These are phyloP conservation scores for Pachycephala philippinensis DNA, from an alignment of 2,113 vertebrate genomes.

Conservation along the genomic window DNA sequence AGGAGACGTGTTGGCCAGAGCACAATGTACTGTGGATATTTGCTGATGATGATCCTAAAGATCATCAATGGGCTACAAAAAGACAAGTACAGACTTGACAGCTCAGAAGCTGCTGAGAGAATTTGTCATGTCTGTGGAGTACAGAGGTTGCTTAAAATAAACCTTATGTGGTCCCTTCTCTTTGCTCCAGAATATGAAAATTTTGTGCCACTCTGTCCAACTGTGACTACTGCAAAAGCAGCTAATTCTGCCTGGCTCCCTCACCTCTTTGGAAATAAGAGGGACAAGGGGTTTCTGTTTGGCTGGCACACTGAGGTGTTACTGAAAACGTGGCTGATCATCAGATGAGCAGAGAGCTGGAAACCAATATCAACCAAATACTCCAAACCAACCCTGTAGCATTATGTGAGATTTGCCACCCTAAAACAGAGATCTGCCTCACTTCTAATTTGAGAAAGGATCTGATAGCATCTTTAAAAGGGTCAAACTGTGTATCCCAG, in stretches of 20 bases:
- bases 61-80: neutral
- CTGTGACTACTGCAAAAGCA: neutral
- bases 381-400: neutral
- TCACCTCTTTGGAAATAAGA: neutral
- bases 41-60: neutral
- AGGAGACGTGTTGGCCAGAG: neutral
- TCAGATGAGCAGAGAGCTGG: neutral
- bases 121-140: neutral
- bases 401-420: fast-evolving
- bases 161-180: neutral
- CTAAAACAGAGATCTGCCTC: neutral
- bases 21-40: neutral
- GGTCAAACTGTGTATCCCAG: neutral
- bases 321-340: fast-evolving
- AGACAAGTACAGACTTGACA: constrained; percentile 3
- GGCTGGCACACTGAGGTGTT: neutral
- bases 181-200: neutral
- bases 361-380: neutral
- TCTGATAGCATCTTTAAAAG: neutral
- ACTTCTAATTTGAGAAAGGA: neutral
- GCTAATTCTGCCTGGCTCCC: neutral
- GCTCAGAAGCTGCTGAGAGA: neutral
- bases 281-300: neutral
- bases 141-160: neutral
- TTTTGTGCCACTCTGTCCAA: neutral